Percentiles rank a stretch among this genome's conserved stretches.
These are phyloP conservation scores for Ammodytes dubius DNA, from an alignment of 2,113 vertebrate genomes.

Conservation along the genomic window DNA sequence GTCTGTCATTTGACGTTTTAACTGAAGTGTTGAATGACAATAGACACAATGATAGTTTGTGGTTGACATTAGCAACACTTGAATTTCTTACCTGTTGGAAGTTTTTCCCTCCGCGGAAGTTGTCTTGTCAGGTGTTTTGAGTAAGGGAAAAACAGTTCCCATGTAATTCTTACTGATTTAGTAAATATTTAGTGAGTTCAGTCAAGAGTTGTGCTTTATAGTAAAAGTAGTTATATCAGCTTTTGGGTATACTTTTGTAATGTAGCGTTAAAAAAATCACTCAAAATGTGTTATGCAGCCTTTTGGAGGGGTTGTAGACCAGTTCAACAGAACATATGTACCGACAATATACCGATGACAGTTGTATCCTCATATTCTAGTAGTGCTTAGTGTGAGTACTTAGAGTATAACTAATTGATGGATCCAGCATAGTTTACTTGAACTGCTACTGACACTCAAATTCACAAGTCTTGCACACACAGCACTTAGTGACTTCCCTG, in stretches of 20 bases:
- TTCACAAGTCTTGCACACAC: slow-evolving; percentile 5
- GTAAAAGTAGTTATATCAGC: neutral
- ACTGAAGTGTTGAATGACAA: neutral
- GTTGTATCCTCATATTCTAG: neutral
- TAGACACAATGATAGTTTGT: neutral
- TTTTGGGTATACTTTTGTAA: neutral
- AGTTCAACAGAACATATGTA: neutral
- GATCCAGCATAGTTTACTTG: neutral
- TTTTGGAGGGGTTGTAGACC: neutral
- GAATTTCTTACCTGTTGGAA: neutral
- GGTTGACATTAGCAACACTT: neutral
- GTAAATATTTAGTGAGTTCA: neutral
- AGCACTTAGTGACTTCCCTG: slow-evolving; percentile 20
- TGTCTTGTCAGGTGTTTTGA: too few relatives aligned
- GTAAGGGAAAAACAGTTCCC: neutral
- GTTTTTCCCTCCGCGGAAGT: too few relatives aligned
- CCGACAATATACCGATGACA: neutral
- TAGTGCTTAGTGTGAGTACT: neutral
- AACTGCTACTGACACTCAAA: slow-evolving; percentile 1
- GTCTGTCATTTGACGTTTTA: neutral
- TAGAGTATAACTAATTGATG: neutral
- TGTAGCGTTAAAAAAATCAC: neutral
- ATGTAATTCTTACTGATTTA: slow-evolving; percentile 6
- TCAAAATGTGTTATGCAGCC: neutral
- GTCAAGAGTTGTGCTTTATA: neutral